Evolutionary conservation across 2,797 vertebrate species (phyloP).

Genomic region (Periparus ater): DNA sequence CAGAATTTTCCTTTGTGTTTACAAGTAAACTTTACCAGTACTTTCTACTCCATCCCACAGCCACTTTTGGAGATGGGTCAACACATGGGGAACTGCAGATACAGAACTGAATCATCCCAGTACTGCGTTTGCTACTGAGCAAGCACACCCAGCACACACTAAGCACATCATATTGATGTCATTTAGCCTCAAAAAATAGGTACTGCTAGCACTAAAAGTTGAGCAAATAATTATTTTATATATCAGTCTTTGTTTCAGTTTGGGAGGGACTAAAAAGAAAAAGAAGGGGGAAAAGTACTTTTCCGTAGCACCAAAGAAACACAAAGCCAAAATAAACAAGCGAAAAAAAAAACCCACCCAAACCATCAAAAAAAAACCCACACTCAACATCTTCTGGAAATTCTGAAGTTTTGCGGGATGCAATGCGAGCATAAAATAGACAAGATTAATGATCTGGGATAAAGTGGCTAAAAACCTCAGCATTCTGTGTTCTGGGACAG

Average conservation of each 20-base stretch:
- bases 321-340: not conserved
- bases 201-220: not conserved
- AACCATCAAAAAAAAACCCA: not conserved
- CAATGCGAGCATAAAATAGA: constrained; percentile 13
- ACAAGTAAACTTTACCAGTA: not conserved
- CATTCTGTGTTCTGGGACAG: constrained; percentile 2
- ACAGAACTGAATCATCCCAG: not conserved
- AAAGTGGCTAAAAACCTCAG: constrained; percentile 49
- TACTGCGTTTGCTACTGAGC: not conserved
- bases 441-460: constrained; percentile 56
- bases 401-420: constrained; percentile 13
- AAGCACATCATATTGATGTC: not conserved
- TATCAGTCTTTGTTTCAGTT: not conserved
- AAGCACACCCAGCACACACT: not conserved
- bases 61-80: not conserved
- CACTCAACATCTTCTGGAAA: constrained; percentile 4
- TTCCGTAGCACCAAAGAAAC: not conserved
- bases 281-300: rapidly evolving
- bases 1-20: not conserved
- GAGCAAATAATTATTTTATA: not conserved
- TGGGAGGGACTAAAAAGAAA: rapidly evolving
- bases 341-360: not conserved
- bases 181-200: not conserved
- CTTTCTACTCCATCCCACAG: not conserved
- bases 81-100: not conserved